These are phyloP conservation scores for Oeneis ivallda DNA, from an alignment of 2,888 invertebrate species.

Conservation along the genomic window DNA sequence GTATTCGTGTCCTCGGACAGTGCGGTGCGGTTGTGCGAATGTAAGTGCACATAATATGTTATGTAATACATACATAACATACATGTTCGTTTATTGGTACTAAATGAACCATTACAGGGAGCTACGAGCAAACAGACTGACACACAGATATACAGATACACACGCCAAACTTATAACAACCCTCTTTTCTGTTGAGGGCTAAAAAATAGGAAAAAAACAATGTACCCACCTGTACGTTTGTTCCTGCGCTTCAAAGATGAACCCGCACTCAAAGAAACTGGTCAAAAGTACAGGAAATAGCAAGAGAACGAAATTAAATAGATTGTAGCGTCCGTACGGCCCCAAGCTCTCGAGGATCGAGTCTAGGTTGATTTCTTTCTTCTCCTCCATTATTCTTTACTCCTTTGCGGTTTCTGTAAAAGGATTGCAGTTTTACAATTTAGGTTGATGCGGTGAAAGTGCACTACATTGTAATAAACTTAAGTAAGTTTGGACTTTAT, in stretches of 20 bases:
- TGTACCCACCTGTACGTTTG: slow-evolving; percentile 60
- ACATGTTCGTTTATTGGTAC: no score
- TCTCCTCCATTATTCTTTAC: slow-evolving; percentile 55
- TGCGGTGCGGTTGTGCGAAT: no score
- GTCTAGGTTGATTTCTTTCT: slow-evolving; percentile 75
- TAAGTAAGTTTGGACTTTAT: no score
- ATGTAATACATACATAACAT: no score
- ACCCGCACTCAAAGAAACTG: slow-evolving; percentile 74
- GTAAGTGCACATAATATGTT: no score
- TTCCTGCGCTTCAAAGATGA: slow-evolving; percentile 73
- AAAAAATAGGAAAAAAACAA: neutral
- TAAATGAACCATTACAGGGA: no score
- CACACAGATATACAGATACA: no score
- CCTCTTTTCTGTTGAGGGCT: no score
- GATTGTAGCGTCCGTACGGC: slow-evolving; percentile 73
- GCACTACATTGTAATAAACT: neutral
- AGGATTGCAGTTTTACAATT: slow-evolving; percentile 26
- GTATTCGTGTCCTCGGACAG: no score
- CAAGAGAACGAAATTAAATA: slow-evolving; percentile 69
- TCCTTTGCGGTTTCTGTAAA: slow-evolving; percentile 31
- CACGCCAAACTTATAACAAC: no score
- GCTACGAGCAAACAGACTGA: no score
- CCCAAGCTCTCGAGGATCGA: slow-evolving; percentile 71
- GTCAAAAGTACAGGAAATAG: slow-evolving; percentile 70
- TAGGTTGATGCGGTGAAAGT: neutral